Evolutionary conservation across 2,888 invertebrate genomes (phyloP), one percentile per base, ranked within the genome.

Genomic region (Melitaea athalia): DNA sequence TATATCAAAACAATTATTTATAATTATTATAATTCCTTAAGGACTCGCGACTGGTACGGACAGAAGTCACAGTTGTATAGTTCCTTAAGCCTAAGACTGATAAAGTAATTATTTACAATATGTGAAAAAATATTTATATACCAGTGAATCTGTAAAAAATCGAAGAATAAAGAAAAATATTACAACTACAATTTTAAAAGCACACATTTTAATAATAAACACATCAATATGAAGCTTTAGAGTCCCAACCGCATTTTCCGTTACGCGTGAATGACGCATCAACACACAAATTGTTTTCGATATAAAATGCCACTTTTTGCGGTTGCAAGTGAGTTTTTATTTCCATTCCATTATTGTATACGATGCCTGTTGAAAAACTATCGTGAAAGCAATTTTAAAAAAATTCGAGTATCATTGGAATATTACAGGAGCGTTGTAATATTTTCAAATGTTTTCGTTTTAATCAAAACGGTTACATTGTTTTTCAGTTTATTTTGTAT

Each of bases 201-300:
- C 15, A 15, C n/a, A 38, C 14, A 3, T 7, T 57, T 57, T 57
- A 38, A 15, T 15, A 57, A 55, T 33, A 43, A 62, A 59, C 59
- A 52, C 43, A 64, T 63, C 59, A 60, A 50, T 17, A 7, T 42
- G 49, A 70, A 66, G 72, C 67, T 70, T 70, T 74, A 68, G 62
- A 72, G 63, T 66, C 59, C 69, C 63, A 71, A 67, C 70, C 68
- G 60, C 69, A 72, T 72, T 73, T 68, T 67, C 52, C 63, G 45
- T 47, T 62, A 61, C 15, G 52, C 64, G 63, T 68, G 71, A 71
- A 68, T 57, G 63, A 59, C 59, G 68, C 70, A 69, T 69, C 74
- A 71, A 61, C 64, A 7, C 33, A 53, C 64, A 60, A 64, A 75
- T 73, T 74, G 72, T 75, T 74, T 75, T 74, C 55, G 55, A 70